Percentiles rank a stretch among this genome's conserved stretches.
These are phyloP conservation scores for Philereme vetulata DNA, from an alignment of 2,888 invertebrate species.

Conservation along the genomic window DNA sequence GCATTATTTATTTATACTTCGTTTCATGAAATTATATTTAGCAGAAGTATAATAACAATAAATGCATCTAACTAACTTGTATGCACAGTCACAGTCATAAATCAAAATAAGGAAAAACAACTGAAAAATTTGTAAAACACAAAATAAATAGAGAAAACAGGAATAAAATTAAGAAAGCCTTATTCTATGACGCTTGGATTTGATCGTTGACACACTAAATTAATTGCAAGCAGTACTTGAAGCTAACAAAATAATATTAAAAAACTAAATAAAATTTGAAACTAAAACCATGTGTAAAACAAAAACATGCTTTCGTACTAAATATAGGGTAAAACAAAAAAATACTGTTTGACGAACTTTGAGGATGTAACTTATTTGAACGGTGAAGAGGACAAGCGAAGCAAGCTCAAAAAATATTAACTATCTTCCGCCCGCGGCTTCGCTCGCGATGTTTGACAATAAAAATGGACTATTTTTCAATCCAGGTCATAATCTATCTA, in stretches of 20 bases:
- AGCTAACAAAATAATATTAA: constrained; percentile 4
- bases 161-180: constrained; percentile 16
- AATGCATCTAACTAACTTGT: too few species aligned
- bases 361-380: neutral
- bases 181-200: constrained; percentile 54
- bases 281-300: neutral
- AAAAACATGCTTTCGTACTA: constrained; percentile 2
- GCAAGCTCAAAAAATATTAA: too few species aligned
- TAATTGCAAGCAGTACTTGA: constrained; percentile 30
- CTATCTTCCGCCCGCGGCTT: too few species aligned
- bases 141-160: constrained; percentile 7
- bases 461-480: too few species aligned
- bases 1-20: too few species aligned
- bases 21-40: too few species aligned
- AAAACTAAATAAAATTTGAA: neutral
- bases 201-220: constrained; percentile 58
- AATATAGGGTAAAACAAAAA: constrained; percentile 6
- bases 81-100: neutral
- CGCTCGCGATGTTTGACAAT: too few species aligned
- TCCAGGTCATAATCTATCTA: too few species aligned
- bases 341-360: constrained; percentile 4
- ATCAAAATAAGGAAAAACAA: neutral
- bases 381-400: too few species aligned
- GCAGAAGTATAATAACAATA: too few species aligned
- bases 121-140: neutral